A percentile compares a stretch with the other conserved stretches of the same genome.
Conservation (phyloP, 2,113 vertebrate genomes). For the Gopherus flavomarginatus region DNA sequence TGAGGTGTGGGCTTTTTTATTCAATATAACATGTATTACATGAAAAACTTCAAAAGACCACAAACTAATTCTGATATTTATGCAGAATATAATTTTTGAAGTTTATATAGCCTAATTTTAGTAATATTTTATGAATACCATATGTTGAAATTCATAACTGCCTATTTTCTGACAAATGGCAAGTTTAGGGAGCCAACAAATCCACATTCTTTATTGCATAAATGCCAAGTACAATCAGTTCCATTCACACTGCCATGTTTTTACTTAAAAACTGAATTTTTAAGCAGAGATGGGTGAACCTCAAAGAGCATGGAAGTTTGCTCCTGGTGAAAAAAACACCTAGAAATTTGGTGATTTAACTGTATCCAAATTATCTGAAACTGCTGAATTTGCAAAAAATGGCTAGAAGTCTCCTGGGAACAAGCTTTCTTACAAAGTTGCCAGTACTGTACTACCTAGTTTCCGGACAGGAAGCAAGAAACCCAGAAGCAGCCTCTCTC, state of each 20-base stretch:
- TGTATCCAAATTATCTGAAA: neutral
- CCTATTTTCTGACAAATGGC: constrained; percentile 18
- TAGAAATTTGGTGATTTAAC: neutral
- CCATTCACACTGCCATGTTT: neutral
- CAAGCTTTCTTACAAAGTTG: neutral
- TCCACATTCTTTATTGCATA: neutral
- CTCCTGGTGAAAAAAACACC: neutral
- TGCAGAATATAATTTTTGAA: constrained; percentile 27
- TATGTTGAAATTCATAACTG: neutral
- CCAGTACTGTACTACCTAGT: neutral
- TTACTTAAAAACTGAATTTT: neutral
- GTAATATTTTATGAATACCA: neutral
- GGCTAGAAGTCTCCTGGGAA: neutral
- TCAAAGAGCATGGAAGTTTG: neutral
- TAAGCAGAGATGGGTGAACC: neutral
- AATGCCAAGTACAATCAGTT: constrained; percentile 17
- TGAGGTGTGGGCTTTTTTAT: constrained; percentile 27
- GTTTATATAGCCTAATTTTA: constrained; percentile 7
- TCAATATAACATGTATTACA: neutral
- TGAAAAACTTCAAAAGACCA: constrained; percentile 17
- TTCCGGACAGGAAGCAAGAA: neutral
- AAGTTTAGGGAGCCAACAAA: constrained; percentile 11
- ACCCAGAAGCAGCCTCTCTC: neutral
- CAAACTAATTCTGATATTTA: constrained; percentile 1
- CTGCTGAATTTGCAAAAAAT: neutral